Evolutionary conservation across 2,888 invertebrate species (phyloP), one percentile per base, ranked within the genome.

Genomic region (Lithophane semibrunnea): DNA sequence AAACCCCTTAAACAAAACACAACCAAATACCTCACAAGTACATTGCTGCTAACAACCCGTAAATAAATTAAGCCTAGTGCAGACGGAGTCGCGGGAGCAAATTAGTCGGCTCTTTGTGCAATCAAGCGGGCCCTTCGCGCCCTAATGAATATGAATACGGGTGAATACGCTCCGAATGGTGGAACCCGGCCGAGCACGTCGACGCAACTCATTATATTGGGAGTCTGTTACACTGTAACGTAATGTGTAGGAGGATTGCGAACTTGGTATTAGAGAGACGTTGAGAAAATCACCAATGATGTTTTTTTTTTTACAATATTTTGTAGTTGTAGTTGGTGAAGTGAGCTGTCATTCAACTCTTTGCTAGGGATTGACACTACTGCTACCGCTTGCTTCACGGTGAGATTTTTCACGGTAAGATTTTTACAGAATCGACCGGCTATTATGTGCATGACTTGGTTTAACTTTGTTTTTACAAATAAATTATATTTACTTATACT

Each of bases 31-130:
- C 70, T 75, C 84, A 80, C 77, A 89, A 74, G 75, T 52, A 81
- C 82, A 79, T 90, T 88, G 88, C 91, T 91, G 91, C 92, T 92
- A 93, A 90, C 88, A 86, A 89, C 80, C 89, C 91, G 91, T 94
- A 94, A 95, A 93, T 92, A 94, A 93, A 94, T 95, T 95, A 95
- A 94, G 91, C 87, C 88, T 90, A 89, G 88, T 85, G 87, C 91
- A 92, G 92, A 90, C 94, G 90, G 90, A 94, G 93, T 93, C 94
- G 90, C 93, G 93, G 93, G 93, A 91, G 92, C 90, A 92, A 96
- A 97, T 97, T 97, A 96, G 96, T 93, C 91, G 89, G 93, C 95
- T 95, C 97, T 97, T 97, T 97, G 97, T 97, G 97, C 97, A 97
- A 97, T 97, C 97, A 97, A 94, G 95, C 97, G 94, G 89, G 93